Percentiles rank a stretch among this genome's conserved stretches.
These are phyloP conservation scores for Eupithecia exiguata DNA, from an alignment of 2,888 invertebrate species.

Conservation along the genomic window DNA sequence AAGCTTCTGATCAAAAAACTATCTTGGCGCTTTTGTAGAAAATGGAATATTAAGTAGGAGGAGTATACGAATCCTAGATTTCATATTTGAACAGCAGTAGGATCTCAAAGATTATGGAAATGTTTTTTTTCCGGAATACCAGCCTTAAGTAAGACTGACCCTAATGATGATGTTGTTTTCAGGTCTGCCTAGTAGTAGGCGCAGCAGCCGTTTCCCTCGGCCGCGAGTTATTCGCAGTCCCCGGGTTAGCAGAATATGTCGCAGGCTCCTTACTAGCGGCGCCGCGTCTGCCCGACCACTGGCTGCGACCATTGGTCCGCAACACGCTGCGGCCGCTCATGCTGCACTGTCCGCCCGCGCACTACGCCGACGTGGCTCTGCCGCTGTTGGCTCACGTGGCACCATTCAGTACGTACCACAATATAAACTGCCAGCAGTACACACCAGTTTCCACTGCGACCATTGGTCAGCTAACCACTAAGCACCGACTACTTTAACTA, in stretches of 20 bases:
- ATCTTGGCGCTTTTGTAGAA: too few species aligned
- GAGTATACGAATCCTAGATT: too few species aligned
- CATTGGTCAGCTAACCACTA: neutral
- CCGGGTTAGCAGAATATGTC: constrained; percentile 89
- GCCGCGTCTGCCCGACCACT: constrained; percentile 91
- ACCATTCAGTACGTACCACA: constrained; percentile 87
- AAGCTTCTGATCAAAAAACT: too few species aligned
- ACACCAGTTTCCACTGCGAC: neutral
- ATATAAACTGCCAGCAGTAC: neutral
- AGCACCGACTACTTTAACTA: neutral
- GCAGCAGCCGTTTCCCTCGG: constrained; percentile 92
- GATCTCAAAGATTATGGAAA: too few species aligned
- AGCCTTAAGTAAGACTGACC: neutral
- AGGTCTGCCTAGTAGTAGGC: constrained; percentile 84
- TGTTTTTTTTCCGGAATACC: too few species aligned
- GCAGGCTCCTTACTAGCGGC: constrained; percentile 88
- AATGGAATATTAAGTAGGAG: too few species aligned
- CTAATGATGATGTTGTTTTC: constrained; percentile 13
- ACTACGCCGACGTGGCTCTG: constrained; percentile 89
- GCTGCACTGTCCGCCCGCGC: constrained; percentile 92
- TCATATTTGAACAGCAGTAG: too few species aligned
- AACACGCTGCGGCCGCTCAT: constrained; percentile 94
- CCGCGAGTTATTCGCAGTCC: constrained; percentile 91
- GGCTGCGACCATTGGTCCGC: constrained; percentile 91
- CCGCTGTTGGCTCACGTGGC: constrained; percentile 91